A percentile compares a stretch with the other conserved stretches of the same genome.
Conservation (phyloP, 2,113 vertebrate genomes). For the Pygathrix nemaeus region DNA sequence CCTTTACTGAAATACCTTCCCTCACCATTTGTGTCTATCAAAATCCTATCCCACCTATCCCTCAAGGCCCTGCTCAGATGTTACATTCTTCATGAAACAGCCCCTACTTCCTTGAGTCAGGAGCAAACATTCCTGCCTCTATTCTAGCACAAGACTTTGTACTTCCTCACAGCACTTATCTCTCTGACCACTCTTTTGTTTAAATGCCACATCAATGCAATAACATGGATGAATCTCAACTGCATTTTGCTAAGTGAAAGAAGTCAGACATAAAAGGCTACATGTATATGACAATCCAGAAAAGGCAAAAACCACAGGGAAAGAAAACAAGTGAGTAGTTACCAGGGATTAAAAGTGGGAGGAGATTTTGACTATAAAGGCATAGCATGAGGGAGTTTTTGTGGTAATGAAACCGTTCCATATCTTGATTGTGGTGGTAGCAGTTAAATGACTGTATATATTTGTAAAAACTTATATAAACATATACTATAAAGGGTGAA, state of each 20-base stretch:
- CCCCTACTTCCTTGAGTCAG: slow-evolving; percentile 53
- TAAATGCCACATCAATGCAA: slow-evolving; percentile 36
- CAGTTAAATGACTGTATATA: background rate
- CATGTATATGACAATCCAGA: slow-evolving; percentile 49
- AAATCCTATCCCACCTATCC: background rate
- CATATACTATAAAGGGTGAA: background rate
- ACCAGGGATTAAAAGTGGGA: background rate
- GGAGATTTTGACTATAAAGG: background rate
- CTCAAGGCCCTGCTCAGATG: background rate
- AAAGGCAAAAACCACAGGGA: slow-evolving; percentile 53
- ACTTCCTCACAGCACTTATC: background rate
- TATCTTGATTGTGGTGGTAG: slow-evolving; percentile 14
- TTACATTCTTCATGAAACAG: slow-evolving; percentile 43
- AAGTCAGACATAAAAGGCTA: slow-evolving; percentile 49
- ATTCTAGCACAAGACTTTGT: slow-evolving; percentile 21
- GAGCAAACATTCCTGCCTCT: slow-evolving; percentile 39
- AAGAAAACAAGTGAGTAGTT: slow-evolving; percentile 38
- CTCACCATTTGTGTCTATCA: background rate
- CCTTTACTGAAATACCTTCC: background rate
- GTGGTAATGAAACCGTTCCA: slow-evolving; percentile 13
- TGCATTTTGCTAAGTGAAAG: slow-evolving; percentile 44
- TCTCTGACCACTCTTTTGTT: slow-evolving; percentile 51
- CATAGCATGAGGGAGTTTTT: background rate
- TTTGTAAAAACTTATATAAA: slow-evolving; percentile 16
- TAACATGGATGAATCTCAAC: slow-evolving; percentile 44